Evolutionary conservation across 2,888 invertebrate genomes (phyloP), one percentile per base, ranked within the genome.

Genomic region (Antheraea yamamai): DNA sequence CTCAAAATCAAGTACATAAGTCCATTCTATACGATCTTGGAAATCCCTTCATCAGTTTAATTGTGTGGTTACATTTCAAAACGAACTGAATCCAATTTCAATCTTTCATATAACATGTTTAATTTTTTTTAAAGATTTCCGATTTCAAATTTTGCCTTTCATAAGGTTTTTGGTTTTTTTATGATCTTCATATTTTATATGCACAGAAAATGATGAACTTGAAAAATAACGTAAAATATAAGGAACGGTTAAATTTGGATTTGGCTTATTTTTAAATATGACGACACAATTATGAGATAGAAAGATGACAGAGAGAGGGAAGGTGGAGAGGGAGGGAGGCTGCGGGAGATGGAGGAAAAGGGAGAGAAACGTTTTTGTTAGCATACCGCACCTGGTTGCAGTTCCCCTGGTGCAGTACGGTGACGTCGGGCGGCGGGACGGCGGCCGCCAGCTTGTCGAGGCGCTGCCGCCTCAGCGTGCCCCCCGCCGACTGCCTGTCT

Each of bases 401-500:
- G 75, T 88, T 91, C 0, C 95, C 95, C 75, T 89, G 95, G 74
- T 95, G 95, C 20, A 95, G 86, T 0, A 95, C 95, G 0, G 95
- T 95, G 80, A 95, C 95, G 88, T 94, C 95, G 70, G 95, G 95
- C 0, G 95, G 94, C 0, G 92, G 92, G 0, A 92, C 92, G 70
- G 91, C 86, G 2, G 92, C 92, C 93, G 92, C 92, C 93, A 94
- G 92, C 79, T 94, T 94, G 79, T 95, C 95, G 51, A 92, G 85
- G 6, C 95, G 81, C 81, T 93, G 94, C 1, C 95, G 85, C 55
- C 94, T 81, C 78, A 95, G 81, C 3, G 95, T 95, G 58, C 95
- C 95, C 2, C 95, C 94, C 6, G 91, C 85, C 12, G 95, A 92
- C 80, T 92, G 94, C 58, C 95, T 83, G 78, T 95, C 95, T 80